phyloP scores from a whole-genome alignment of 1,140 invertebrate genomes.

The Halesus radiatus region DNA sequence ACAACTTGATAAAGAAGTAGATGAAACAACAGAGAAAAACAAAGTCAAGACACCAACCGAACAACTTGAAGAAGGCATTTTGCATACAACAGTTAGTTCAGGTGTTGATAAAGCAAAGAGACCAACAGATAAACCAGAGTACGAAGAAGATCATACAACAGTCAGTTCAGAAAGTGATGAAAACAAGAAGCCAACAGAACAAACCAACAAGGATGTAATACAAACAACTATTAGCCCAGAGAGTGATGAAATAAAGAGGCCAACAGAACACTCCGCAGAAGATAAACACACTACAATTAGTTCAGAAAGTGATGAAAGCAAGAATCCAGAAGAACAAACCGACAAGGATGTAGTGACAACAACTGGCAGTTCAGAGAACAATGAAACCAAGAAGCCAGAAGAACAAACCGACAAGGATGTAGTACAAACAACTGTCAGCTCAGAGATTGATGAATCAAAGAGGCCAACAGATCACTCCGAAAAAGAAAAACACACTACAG shows the following conservation, averaged over 20 bases:
- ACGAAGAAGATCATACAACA: background rate
- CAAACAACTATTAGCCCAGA: background rate
- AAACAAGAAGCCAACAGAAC: background rate
- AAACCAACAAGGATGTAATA: background rate
- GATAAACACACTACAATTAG: background rate
- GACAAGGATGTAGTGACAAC: background rate
- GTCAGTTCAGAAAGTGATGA: background rate
- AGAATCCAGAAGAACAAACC: background rate
- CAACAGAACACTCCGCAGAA: background rate
- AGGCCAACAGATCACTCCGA: background rate
- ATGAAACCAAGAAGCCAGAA: conserved; percentile 32
- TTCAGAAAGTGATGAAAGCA: background rate
- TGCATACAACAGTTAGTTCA: background rate
- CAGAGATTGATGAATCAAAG: background rate
- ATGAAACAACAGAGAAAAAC: conserved; percentile 44
- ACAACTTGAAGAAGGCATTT: background rate
- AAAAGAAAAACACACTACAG: background rate
- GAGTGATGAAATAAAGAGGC: background rate
- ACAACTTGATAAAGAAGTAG: background rate
- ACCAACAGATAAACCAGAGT: background rate
- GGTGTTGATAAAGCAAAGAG: background rate
- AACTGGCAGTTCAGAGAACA: conserved; percentile 50
- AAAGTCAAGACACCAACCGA: conserved; percentile 14
- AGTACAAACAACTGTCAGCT: background rate
- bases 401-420: conserved; percentile 11